Percentiles rank a stretch among this genome's conserved stretches.
phyloP scores from a whole-genome alignment of 2,888 invertebrate genomes.

The Caradrina kadenii region DNA sequence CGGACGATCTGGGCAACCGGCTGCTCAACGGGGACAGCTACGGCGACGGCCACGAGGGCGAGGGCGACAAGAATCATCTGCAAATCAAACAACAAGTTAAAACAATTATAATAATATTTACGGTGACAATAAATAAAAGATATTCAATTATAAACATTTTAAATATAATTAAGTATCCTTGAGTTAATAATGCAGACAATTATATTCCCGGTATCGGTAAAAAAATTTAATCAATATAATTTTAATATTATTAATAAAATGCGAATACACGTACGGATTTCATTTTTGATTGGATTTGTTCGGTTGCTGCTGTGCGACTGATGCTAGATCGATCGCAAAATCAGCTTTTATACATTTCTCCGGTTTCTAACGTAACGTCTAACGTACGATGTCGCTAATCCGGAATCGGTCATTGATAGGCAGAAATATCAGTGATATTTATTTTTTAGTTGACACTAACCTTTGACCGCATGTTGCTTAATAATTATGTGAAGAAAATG shows the following conservation, averaged over 20 bases:
- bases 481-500: constrained; percentile 35
- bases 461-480: constrained; percentile 22
- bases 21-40: constrained; percentile 26
- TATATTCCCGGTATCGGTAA: no score
- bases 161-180: not conserved
- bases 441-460: constrained; percentile 42
- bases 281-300: constrained; percentile 50
- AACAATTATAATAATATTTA: no score
- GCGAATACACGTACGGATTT: constrained; percentile 54
- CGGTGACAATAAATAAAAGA: no score
- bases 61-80: constrained; percentile 54
- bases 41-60: constrained; percentile 58
- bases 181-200: no score
- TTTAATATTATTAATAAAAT: not conserved
- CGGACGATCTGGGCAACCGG: not conserved
- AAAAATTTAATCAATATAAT: no score
- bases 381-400: constrained; percentile 35
- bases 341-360: constrained; percentile 54
- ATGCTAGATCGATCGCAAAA: constrained; percentile 22
- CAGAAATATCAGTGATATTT: constrained; percentile 27
- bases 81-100: constrained; percentile 5
- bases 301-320: constrained; percentile 51
- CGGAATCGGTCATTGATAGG: constrained; percentile 34
- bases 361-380: constrained; percentile 15
- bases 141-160: not conserved